phyloP scores from a whole-genome alignment of 2,888 invertebrate genomes.

The Pyrrhosoma nymphula region DNA sequence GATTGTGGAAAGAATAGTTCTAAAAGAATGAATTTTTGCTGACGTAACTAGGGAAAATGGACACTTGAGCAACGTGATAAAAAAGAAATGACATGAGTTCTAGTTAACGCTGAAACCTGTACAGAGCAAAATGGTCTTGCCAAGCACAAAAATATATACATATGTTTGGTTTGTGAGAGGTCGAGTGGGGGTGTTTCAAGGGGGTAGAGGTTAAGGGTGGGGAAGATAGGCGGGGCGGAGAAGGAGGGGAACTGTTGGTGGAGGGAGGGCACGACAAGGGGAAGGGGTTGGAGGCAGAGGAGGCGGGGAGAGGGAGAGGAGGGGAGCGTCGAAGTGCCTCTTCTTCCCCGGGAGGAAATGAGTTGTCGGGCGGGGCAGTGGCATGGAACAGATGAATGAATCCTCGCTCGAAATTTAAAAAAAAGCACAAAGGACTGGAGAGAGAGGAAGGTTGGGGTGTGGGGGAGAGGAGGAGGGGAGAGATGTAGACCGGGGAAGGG shows the following conservation, averaged over 20 bases:
- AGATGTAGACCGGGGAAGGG: background rate
- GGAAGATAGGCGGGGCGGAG: background rate
- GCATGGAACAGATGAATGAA: slow-evolving; percentile 63
- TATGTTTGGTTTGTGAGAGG: too few relatives aligned
- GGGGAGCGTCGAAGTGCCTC: background rate
- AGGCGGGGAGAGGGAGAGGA: background rate
- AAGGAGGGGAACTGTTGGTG: background rate
- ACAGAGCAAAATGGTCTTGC: too few relatives aligned
- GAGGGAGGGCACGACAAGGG: background rate
- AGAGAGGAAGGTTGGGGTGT: background rate
- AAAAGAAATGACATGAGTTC: too few relatives aligned
- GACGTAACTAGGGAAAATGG: too few relatives aligned
- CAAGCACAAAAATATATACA: too few relatives aligned
- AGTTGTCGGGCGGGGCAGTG: slow-evolving; percentile 63
- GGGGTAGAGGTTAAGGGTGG: background rate
- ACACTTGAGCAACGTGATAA: too few relatives aligned
- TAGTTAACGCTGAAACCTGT: too few relatives aligned
- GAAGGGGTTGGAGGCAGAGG: background rate
- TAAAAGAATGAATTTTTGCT: too few relatives aligned
- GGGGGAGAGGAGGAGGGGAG: slow-evolving; percentile 4
- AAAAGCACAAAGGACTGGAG: background rate
- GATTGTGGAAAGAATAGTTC: too few relatives aligned
- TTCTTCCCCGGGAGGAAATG: slow-evolving; percentile 56
- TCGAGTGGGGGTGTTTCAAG: too few relatives aligned
- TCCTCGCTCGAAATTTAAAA: slow-evolving; percentile 59